Evolutionary conservation across 2,888 invertebrate genomes (phyloP).

Genomic region (Phengaris arion): DNA sequence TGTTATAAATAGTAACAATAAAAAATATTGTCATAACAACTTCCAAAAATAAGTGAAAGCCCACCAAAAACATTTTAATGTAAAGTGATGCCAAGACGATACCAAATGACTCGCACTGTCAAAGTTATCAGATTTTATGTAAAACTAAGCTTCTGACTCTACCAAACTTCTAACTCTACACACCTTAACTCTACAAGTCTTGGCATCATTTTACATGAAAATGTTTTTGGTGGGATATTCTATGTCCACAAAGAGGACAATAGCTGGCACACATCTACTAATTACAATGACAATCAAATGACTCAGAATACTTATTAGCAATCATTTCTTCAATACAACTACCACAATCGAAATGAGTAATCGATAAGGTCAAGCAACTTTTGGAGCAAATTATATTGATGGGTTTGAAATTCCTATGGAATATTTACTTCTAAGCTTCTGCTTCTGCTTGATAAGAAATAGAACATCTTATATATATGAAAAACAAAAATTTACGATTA

Average conservation of each 20-base stretch:
- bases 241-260: neutral
- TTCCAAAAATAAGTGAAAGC: too few species aligned
- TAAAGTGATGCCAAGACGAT: too few species aligned
- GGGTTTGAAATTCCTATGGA: neutral
- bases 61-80: too few species aligned
- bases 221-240: neutral
- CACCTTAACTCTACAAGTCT: too few species aligned
- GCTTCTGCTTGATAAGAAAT: too few species aligned
- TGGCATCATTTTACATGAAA: too few species aligned
- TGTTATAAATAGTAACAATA: too few species aligned
- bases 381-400: neutral
- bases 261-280: slow-evolving; percentile 3
- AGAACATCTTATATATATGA: neutral
- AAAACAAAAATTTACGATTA: neutral
- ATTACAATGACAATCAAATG: slow-evolving; percentile 15
- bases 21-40: too few species aligned
- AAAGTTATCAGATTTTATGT: too few species aligned
- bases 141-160: too few species aligned
- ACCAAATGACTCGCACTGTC: too few species aligned
- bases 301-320: slow-evolving; percentile 1
- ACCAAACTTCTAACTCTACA: too few species aligned
- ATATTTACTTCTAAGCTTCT: neutral
- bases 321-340: slow-evolving; percentile 5
- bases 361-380: neutral
- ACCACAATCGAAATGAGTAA: neutral